Evolutionary conservation across 2,113 vertebrate species (phyloP).

Genomic region (Apaloderma vittatum): DNA sequence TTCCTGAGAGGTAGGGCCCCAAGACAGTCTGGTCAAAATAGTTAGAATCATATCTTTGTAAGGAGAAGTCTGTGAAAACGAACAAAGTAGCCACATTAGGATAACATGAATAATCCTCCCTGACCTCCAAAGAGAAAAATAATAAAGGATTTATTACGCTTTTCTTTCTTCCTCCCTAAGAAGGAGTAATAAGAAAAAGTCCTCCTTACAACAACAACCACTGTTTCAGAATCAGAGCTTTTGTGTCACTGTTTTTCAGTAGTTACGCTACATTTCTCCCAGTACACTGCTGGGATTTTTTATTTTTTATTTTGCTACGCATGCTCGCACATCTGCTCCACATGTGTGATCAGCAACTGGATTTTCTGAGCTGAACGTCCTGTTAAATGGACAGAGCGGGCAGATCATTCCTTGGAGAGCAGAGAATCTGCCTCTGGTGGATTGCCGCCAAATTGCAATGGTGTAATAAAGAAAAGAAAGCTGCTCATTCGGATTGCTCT

Average conservation of each 20-base stretch:
- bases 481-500: constrained; percentile 80
- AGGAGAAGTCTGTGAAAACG: constrained; percentile 64
- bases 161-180: constrained; percentile 25
- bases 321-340: constrained; percentile 86
- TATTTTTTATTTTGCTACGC: constrained; percentile 80
- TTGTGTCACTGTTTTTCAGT: constrained; percentile 80
- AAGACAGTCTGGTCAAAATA: constrained; percentile 74
- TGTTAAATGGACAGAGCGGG: constrained; percentile 86
- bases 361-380: constrained; percentile 80
- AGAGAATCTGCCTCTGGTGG: constrained; percentile 82
- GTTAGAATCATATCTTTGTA: constrained; percentile 69
- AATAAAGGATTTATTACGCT: constrained; percentile 56
- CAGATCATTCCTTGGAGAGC: constrained; percentile 82
- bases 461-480: constrained; percentile 84
- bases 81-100: constrained; percentile 63
- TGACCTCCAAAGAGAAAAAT: constrained; percentile 66
- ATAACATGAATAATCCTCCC: constrained; percentile 68
- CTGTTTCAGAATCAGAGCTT: constrained; percentile 73
- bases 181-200: constrained; percentile 74
- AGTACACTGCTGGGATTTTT: constrained; percentile 80
- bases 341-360: constrained; percentile 82
- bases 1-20: constrained; percentile 73
- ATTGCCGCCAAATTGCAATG: constrained; percentile 79
- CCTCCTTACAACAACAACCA: constrained; percentile 72
- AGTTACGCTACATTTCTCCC: constrained; percentile 82